These are phyloP conservation scores for Tauraco erythrolophus DNA, from an alignment of 2,113 vertebrate species.

Conservation along the genomic window DNA sequence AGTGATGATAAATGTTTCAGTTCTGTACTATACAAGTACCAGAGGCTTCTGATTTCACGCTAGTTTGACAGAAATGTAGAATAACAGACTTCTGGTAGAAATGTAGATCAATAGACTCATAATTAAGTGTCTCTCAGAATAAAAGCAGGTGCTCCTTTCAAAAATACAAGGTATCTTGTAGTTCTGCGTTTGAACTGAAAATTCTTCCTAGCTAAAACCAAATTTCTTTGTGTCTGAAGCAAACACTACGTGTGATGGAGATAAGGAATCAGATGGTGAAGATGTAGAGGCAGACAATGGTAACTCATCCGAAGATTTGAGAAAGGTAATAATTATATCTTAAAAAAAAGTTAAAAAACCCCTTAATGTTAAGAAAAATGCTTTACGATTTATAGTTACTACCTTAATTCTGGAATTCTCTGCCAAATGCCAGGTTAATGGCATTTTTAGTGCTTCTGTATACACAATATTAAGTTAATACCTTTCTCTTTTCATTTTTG, in stretches of 20 bases:
- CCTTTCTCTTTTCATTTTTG: background rate
- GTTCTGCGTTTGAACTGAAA: background rate
- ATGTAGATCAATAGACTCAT: background rate
- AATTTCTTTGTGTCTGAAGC: conserved; percentile 76
- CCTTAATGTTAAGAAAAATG: background rate
- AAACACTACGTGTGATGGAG: conserved; percentile 91
- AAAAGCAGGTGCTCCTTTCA: background rate
- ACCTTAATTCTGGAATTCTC: background rate
- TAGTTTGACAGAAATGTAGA: background rate
- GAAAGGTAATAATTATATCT: conserved; percentile 81
- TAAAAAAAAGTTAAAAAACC: background rate
- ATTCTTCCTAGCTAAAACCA: background rate
- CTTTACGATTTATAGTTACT: background rate
- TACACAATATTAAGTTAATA: background rate
- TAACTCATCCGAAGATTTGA: conserved; percentile 91
- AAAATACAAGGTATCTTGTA: background rate
- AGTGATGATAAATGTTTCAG: background rate
- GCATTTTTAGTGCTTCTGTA: background rate
- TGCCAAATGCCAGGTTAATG: background rate
- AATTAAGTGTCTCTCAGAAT: background rate
- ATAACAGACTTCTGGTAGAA: background rate
- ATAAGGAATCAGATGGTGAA: conserved; percentile 94
- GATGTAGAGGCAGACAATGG: conserved; percentile 86
- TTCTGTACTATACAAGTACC: background rate
- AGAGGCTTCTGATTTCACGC: background rate